Conservation (phyloP, 2,888 invertebrate genomes). For the Cryptocephalus primarius region DNA sequence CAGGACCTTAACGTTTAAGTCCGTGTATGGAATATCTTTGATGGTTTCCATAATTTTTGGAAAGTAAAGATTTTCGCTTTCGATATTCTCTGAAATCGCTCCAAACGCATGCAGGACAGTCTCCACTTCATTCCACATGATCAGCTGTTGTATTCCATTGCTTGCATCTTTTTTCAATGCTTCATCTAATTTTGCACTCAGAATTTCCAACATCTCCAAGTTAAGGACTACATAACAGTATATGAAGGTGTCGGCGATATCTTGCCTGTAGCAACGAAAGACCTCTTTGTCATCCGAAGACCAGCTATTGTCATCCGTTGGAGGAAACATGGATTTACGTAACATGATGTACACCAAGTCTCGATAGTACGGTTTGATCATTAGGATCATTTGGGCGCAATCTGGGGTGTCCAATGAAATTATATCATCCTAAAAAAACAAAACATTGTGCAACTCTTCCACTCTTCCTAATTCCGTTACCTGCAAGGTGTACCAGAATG, state of each 20-base stretch:
- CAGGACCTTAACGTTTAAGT: constrained; percentile 49
- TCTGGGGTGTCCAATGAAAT: constrained; percentile 39
- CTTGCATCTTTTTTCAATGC: constrained; percentile 37
- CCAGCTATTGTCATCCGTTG: constrained; percentile 42
- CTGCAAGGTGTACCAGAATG: constrained; percentile 88
- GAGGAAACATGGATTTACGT: constrained; percentile 67
- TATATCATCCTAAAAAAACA: constrained; percentile 49
- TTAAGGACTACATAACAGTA: constrained; percentile 79
- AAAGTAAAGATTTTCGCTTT: constrained; percentile 43
- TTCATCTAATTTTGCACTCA: constrained; percentile 52
- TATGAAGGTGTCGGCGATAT: constrained; percentile 42
- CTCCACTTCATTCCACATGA: constrained; percentile 50
- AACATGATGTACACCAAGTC: constrained; percentile 66
- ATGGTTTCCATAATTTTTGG: constrained; percentile 50
- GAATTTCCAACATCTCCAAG: constrained; percentile 57
- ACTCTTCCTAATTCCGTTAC: constrained; percentile 35
- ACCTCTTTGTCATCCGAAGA: constrained; percentile 73
- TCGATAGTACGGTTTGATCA: constrained; percentile 68
- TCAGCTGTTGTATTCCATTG: constrained; percentile 17
- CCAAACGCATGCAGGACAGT: constrained; percentile 56
- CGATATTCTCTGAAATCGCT: constrained; percentile 52
- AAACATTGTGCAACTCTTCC: background rate
- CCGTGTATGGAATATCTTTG: constrained; percentile 50
- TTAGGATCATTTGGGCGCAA: constrained; percentile 40
- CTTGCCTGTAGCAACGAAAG: constrained; percentile 54